A percentile compares a stretch with the other conserved stretches of the same genome.
Evolutionary conservation across 2,113 vertebrate species (phyloP).

Genomic region (Triplophysa tibetana): DNA sequence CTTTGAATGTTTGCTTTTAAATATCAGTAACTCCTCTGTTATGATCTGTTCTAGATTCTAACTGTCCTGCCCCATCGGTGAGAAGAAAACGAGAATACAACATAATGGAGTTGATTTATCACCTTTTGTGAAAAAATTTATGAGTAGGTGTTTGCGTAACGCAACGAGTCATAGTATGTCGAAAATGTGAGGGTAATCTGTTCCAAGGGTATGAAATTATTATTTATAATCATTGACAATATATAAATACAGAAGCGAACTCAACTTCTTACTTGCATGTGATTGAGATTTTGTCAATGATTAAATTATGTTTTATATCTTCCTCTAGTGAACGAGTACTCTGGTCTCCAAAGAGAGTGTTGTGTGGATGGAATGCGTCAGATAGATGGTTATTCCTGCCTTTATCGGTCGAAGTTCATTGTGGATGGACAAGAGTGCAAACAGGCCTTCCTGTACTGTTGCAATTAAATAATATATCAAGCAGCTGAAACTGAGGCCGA

Average conservation of each 20-base stretch:
- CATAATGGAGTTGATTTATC: constrained; percentile 56
- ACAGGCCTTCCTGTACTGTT: constrained; percentile 51
- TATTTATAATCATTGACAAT: no score
- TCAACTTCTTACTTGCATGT: no score
- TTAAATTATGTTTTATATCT: no score
- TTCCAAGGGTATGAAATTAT: no score
- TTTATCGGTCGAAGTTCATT: constrained; percentile 62
- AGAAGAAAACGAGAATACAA: constrained; percentile 56
- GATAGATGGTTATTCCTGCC: no score
- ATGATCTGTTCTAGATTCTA: constrained; percentile 58
- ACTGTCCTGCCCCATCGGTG: constrained; percentile 56
- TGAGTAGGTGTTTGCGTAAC: no score
- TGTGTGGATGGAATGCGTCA: constrained; percentile 75
- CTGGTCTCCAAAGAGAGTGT: constrained; percentile 62
- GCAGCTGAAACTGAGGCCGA: constrained; percentile 38
- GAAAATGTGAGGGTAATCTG: no score
- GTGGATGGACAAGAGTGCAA: constrained; percentile 34
- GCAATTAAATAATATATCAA: constrained; percentile 47
- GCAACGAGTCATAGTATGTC: no score
- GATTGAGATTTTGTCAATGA: no score
- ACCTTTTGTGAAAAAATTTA: constrained; percentile 59
- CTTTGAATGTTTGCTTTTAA: no score
- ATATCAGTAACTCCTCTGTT: neutral
- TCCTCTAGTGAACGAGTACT: constrained; percentile 56
- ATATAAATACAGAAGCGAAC: no score